These are phyloP conservation scores for Sinohyriopsis cumingii DNA, from an alignment of 2,888 invertebrate species.

Conservation along the genomic window DNA sequence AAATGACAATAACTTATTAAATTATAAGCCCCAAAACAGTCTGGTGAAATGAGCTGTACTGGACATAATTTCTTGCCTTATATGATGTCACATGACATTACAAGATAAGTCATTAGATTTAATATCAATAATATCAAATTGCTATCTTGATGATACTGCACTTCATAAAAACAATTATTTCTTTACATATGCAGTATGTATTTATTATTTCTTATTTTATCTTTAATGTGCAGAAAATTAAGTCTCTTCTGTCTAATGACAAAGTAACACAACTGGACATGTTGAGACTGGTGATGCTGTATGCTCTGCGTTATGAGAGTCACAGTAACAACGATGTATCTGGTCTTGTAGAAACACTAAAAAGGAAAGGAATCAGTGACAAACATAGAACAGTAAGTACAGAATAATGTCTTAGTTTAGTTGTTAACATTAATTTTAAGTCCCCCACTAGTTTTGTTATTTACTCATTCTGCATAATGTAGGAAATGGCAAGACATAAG, in stretches of 20 bases:
- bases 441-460: too few species aligned
- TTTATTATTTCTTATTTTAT: not conserved
- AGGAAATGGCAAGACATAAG: too few species aligned
- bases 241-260: conserved; percentile 83
- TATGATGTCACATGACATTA: not conserved
- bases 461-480: too few species aligned
- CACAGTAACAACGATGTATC: conserved; percentile 86
- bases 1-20: too few species aligned
- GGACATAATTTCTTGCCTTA: not conserved
- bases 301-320: conserved; percentile 93
- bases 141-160: not conserved
- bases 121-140: not conserved
- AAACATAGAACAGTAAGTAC: conserved; percentile 69
- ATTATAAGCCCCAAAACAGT: too few species aligned
- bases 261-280: conserved; percentile 85
- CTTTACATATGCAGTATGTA: too few species aligned
- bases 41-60: too few species aligned
- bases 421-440: not conserved
- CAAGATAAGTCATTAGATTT: not conserved
- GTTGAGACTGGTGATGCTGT: conserved; percentile 89
- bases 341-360: conserved; percentile 83
- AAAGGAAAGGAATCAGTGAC: conserved; percentile 82
- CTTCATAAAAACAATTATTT: too few species aligned
- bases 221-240: conserved; percentile 79
- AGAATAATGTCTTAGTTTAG: not conserved